Base-by-base conservation (phyloP, 92 coral and sea anemone species). In the Epizoanthus ramosus region DNA sequence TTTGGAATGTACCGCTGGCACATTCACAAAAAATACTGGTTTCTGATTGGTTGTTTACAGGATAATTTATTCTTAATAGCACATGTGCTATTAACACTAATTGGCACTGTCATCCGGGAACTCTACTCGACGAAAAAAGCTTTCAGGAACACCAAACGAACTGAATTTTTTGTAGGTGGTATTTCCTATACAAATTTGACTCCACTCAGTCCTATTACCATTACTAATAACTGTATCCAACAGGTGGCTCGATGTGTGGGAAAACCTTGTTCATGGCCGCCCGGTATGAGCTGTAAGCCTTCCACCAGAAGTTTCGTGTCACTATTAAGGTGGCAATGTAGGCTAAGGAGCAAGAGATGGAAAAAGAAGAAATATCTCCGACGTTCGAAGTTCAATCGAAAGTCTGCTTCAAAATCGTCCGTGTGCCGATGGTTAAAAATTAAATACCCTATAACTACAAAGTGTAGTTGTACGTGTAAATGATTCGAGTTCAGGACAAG, bases 271-370 rank as follows among this genome's bases (percentile, higher is more conserved):
- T 93, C 98, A 6, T 63, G 92, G 84, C 89, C 87, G 10, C 84
- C 85, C 10, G 88, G 89, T 0, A 87, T 87, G 91, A 67, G 83
- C 12, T 93, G 98, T 33, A 63, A 45, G 12, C 90, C 98, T 6
- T 88, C 89, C 17, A 80, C 83, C 5, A 85, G 92, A 19, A 80
- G 57, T 3, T 50, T 81, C 13, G 91, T 93, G 33, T 80, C 87
- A 21, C 33, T 93, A 12, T 75, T 93, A 23, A 87, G 98, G 52
- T 93, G 98, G 98, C 86, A 75, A 72, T 93, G 98, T 71, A 63
- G 85, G 23, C 81, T 54, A 37, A 64, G 79, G 12, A 54, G 57
- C 56, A 68, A 17, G 57, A 87, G 74, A 33, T 56, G 57, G 8
- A 77, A 43, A 37, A 61, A 57, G 3, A 77, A 77, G 69, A 77